Conservation (phyloP, 2,797 vertebrate species). For the Pelochelys cantorii region DNA sequence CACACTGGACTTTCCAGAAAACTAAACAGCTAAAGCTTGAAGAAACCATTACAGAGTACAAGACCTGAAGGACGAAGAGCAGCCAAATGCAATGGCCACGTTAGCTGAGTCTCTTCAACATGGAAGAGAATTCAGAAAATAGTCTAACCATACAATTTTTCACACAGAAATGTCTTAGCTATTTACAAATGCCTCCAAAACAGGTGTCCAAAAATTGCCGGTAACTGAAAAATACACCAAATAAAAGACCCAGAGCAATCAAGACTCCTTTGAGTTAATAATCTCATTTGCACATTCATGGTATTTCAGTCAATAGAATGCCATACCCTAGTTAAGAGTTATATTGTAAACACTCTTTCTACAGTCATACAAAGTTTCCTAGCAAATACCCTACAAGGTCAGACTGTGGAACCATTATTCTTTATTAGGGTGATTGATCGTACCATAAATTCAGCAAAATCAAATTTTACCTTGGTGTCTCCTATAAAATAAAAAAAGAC, state of each 20-base stretch:
- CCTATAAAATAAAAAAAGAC: constrained; percentile 16
- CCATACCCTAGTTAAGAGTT: constrained; percentile 33
- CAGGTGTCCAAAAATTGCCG: constrained; percentile 33
- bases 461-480: constrained; percentile 52
- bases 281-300: constrained; percentile 68
- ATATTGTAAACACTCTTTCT: constrained; percentile 56
- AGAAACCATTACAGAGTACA: not conserved
- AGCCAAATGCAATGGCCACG: not conserved
- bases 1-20: not conserved
- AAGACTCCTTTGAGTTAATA: constrained; percentile 52
- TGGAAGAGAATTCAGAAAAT: constrained; percentile 1
- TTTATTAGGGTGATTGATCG: constrained; percentile 69
- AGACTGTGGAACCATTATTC: constrained; percentile 43
- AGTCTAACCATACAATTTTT: constrained; percentile 20
- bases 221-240: constrained; percentile 40
- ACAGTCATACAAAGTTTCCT: constrained; percentile 48
- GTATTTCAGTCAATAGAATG: constrained; percentile 67
- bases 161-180: not conserved
- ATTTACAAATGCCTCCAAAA: not conserved
- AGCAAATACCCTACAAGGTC: constrained; percentile 59
- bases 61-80: not conserved
- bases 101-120: not conserved
- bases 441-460: constrained; percentile 63
- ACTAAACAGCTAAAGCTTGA: constrained; percentile 10
- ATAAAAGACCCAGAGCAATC: constrained; percentile 65